Conservation (phyloP, 2,888 invertebrate genomes). For the Ctenicera cuprea region DNA sequence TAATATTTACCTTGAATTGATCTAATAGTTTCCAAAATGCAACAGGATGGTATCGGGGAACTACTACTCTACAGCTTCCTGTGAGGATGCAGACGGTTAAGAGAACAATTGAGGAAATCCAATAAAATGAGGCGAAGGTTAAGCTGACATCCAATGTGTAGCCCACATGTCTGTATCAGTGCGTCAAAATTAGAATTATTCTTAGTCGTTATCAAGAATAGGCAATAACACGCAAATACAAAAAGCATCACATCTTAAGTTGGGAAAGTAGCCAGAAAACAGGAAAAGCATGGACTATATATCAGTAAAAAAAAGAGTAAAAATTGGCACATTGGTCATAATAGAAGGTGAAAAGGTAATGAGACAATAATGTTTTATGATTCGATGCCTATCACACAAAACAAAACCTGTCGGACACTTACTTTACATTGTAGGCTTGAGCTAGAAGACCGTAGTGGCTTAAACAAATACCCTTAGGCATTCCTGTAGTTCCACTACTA, state of each 20-base stretch:
- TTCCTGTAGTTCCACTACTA: slow-evolving; percentile 68
- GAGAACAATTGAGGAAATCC: slow-evolving; percentile 64
- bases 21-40: slow-evolving; percentile 62
- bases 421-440: slow-evolving; percentile 23
- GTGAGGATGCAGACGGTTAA: slow-evolving; percentile 55
- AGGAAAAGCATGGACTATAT: too few relatives aligned
- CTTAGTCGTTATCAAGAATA: too few relatives aligned
- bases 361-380: too few relatives aligned
- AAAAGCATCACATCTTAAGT: too few relatives aligned
- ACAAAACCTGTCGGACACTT: slow-evolving; percentile 15
- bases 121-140: slow-evolving; percentile 64
- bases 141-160: slow-evolving; percentile 43
- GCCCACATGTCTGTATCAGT: slow-evolving; percentile 41
- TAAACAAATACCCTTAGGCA: slow-evolving; percentile 68
- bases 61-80: slow-evolving; percentile 63
- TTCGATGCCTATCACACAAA: too few relatives aligned
- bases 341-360: too few relatives aligned
- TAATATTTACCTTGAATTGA: slow-evolving; percentile 60
- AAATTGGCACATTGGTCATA: too few relatives aligned
- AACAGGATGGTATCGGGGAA: slow-evolving; percentile 57
- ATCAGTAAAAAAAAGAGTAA: too few relatives aligned
- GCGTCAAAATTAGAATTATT: too few relatives aligned
- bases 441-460: slow-evolving; percentile 55
- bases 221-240: too few relatives aligned
- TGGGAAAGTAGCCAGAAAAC: not conserved